These are phyloP conservation scores for Megaleporinus macrocephalus DNA, from an alignment of 2,113 vertebrate genomes.

Conservation along the genomic window DNA sequence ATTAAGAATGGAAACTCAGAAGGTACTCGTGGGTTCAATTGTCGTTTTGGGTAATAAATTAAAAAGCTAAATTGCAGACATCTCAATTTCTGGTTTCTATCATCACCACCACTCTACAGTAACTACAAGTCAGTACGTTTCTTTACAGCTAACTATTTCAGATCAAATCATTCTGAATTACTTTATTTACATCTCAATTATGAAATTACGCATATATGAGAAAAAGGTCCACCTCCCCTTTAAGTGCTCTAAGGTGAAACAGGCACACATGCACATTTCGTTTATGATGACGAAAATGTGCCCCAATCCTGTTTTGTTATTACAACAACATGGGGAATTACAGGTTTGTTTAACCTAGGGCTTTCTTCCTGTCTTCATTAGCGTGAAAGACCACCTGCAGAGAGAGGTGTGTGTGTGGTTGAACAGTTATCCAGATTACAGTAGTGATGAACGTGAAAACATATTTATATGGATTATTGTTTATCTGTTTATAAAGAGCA, in stretches of 20 bases:
- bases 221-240: not conserved
- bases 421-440: conserved; percentile 8
- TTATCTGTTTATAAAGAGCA: not conserved
- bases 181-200: no score
- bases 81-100: no score
- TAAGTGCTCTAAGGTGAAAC: conserved; percentile 20
- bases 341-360: conserved; percentile 24
- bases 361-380: conserved; percentile 24
- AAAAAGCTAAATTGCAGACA: no score
- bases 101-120: no score
- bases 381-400: conserved; percentile 46
- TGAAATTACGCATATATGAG: no score
- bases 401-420: conserved; percentile 22
- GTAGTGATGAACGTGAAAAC: conserved; percentile 30
- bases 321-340: conserved; percentile 34
- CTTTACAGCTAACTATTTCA: no score
- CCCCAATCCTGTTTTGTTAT: conserved; percentile 27
- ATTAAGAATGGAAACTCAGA: no score
- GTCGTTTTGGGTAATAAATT: no score
- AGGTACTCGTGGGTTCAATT: no score
- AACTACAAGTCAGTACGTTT: no score
- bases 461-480: no score
- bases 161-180: no score
- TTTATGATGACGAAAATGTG: conserved; percentile 7
- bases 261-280: not conserved